Percentiles rank a stretch among this genome's conserved stretches.
Evolutionary conservation across 2,797 vertebrate species (phyloP).

Genomic region (Danio tinwini): DNA sequence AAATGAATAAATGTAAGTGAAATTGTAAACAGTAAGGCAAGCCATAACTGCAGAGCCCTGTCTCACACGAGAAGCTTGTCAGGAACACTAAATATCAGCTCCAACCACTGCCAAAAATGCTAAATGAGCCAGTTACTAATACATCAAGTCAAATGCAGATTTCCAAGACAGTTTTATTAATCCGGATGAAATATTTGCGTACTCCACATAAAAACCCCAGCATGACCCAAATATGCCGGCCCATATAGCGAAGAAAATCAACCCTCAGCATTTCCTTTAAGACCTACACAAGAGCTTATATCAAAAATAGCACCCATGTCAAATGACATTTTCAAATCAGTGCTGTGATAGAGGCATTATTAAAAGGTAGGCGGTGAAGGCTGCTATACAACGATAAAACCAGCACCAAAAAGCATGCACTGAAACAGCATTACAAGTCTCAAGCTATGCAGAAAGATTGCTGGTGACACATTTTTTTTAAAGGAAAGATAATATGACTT

Average conservation of each 20-base stretch:
- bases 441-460: conserved; percentile 6
- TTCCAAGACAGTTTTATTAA: conserved; percentile 35
- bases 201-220: conserved; percentile 57
- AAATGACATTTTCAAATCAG: conserved; percentile 49
- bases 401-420: conserved; percentile 1
- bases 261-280: conserved; percentile 16
- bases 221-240: conserved; percentile 52
- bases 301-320: conserved; percentile 38
- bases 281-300: conserved; percentile 23
- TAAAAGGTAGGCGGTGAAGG: conserved; percentile 51
- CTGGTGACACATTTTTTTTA: not conserved
- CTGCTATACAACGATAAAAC: conserved; percentile 52
- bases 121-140: conserved; percentile 15
- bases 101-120: conserved; percentile 13
- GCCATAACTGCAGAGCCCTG: conserved; percentile 6
- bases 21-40: conserved; percentile 23
- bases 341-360: conserved; percentile 46
- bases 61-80: conserved; percentile 13
- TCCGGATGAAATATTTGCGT: conserved; percentile 42
- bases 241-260: conserved; percentile 56
- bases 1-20: conserved; percentile 17
- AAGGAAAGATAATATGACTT: too few relatives aligned
- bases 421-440: conserved; percentile 41
- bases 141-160: conserved; percentile 4
- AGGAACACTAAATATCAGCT: conserved; percentile 26